Evolutionary conservation across 2,888 invertebrate species (phyloP).

Genomic region (Sphecodes monilicornis): DNA sequence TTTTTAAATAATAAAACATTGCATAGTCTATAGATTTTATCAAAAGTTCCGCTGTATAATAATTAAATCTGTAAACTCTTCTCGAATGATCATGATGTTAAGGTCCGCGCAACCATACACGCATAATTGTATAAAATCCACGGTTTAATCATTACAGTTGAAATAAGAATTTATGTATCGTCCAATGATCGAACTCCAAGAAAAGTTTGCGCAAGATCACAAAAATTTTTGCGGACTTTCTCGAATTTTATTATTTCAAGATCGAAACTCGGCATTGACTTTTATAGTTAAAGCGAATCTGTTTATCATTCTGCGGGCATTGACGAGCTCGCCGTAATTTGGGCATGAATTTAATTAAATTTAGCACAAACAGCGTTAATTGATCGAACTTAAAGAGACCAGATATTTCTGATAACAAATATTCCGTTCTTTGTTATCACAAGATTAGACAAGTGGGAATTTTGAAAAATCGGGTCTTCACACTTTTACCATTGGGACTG

Average conservation of each 20-base stretch:
- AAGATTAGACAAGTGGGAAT: background rate
- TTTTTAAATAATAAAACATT: background rate
- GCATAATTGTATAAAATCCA: background rate
- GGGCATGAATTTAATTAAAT: slow-evolving; percentile 41
- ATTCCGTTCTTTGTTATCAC: background rate
- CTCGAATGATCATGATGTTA: background rate
- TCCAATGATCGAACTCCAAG: background rate
- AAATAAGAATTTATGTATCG: background rate
- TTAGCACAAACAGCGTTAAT: slow-evolving; percentile 25
- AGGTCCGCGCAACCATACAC: background rate
- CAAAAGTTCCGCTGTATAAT: background rate
- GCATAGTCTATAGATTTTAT: background rate
- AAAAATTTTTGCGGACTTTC: background rate
- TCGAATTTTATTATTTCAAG: slow-evolving; percentile 23
- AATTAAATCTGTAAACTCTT: background rate
- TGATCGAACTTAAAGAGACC: slow-evolving; percentile 19
- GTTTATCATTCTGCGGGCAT: slow-evolving; percentile 28
- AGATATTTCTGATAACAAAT: background rate
- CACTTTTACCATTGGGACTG: background rate
- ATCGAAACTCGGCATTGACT: slow-evolving; percentile 27
- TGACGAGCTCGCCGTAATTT: slow-evolving; percentile 23
- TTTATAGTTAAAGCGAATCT: slow-evolving; percentile 21
- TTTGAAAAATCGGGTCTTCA: background rate
- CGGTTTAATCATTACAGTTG: background rate
- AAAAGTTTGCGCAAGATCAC: background rate